Base-by-base conservation (phyloP, 2,113 vertebrate genomes). In the Actinemys pallida region DNA sequence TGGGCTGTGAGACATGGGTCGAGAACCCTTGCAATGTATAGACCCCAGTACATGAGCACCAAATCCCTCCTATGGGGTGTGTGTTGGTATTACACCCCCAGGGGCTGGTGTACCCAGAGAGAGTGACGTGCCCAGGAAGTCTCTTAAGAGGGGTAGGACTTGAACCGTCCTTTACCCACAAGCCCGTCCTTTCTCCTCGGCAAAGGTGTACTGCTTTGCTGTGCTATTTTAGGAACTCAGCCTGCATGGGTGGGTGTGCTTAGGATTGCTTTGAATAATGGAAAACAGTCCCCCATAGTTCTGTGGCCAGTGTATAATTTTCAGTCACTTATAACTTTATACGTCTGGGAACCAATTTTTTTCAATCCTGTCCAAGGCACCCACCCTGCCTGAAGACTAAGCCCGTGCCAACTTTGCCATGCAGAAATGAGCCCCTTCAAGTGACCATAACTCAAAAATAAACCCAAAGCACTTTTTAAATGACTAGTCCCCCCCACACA, bases 381-480 rank as follows among this genome's bases (percentile, higher is more conserved):
- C 11, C 75, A 13, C 24, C 39, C 22, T 45, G 22, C 42, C 47
- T 78, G 24, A 47, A 78, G 39, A 22, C 42, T 4, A 27, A 78
- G 39, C 42, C 42, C 24, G 5, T 7, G 39, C 42, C 22, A 25
- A 17, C 19, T 45, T 13, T 42, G 39, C 24, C 39, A 45, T 45
- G 72, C 72, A 45, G n/a, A 42, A 76, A 76, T 45, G 20, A 25
- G 12, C 39, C 39, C 39, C 24, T 76, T 25, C 20, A 12, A 11
- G 72, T 25, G 20, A 76, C 39, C 22, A 25, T 24, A 76, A 76
- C 11, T 10, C 72, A 76, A 25, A 75, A 42, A 39, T 78, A 52
- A 93, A 95, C 93, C 93, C 94, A 95, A 95, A 95, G 94, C 75
- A 95, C 94, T 92, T 95, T 96, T 94, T 93, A 95, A 96, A 97